A percentile compares a stretch with the other conserved stretches of the same genome.
These are phyloP conservation scores for Plagodis pulveraria DNA, from an alignment of 2,888 invertebrate species.

Conservation along the genomic window DNA sequence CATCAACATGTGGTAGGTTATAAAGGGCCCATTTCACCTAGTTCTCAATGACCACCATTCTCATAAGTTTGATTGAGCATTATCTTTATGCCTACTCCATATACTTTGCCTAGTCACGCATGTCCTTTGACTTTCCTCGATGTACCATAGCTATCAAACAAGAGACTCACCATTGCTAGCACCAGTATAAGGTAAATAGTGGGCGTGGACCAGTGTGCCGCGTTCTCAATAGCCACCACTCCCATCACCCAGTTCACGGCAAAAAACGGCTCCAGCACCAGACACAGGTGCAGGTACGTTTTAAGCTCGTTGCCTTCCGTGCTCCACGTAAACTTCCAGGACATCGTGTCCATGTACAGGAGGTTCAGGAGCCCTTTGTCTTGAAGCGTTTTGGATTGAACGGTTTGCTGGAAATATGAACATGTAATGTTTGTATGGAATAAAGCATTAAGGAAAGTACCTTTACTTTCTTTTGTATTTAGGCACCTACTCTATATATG, in stretches of 20 bases:
- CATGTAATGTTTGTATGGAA: too few relatives aligned
- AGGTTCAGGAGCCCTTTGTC: constrained; percentile 70
- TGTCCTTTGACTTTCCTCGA: neutral
- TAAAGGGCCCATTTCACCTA: too few relatives aligned
- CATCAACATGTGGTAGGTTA: too few relatives aligned
- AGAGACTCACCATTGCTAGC: constrained; percentile 82
- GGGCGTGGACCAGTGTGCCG: constrained; percentile 85
- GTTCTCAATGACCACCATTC: too few relatives aligned
- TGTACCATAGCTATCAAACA: neutral
- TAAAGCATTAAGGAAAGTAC: too few relatives aligned
- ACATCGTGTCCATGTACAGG: constrained; percentile 77
- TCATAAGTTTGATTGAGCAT: too few relatives aligned
- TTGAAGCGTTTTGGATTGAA: constrained; percentile 53
- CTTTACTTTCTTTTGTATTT: too few relatives aligned
- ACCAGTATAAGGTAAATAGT: constrained; percentile 84
- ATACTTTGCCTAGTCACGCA: too few relatives aligned
- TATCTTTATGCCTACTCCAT: too few relatives aligned
- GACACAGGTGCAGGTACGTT: constrained; percentile 85
- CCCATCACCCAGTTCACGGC: constrained; percentile 91
- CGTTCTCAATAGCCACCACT: constrained; percentile 89
- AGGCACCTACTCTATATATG: too few relatives aligned
- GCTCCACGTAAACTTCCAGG: constrained; percentile 76
- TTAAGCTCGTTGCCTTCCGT: constrained; percentile 85
- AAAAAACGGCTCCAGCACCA: constrained; percentile 89
- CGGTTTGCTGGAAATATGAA: constrained; percentile 35